Evolutionary conservation across 2,888 invertebrate genomes (phyloP).

Genomic region (Acronicta alni): DNA sequence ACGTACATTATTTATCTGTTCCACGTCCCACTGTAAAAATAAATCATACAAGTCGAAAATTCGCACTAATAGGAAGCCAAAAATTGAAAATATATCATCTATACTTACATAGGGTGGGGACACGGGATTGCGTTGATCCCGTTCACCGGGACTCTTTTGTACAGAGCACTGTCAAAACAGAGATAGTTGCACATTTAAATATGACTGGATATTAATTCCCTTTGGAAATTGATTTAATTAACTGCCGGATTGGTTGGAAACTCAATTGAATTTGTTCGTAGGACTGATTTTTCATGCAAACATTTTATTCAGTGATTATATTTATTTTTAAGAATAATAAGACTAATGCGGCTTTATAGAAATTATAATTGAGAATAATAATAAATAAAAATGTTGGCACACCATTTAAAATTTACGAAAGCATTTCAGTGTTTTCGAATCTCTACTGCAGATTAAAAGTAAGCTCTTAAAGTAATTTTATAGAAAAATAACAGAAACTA

Average conservation of each 20-base stretch:
- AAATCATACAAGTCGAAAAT: constrained; percentile 79
- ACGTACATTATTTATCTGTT: constrained; percentile 41
- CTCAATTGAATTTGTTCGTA: constrained; percentile 25
- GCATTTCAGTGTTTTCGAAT: not conserved
- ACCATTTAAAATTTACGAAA: not conserved
- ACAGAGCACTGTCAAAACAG: constrained; percentile 82
- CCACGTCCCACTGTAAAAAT: constrained; percentile 55
- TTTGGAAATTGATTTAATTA: constrained; percentile 68
- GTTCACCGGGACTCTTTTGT: constrained; percentile 72
- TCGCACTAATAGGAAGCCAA: constrained; percentile 76
- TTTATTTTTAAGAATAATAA: too few species aligned
- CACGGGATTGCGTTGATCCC: constrained; percentile 67
- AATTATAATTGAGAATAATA: not conserved
- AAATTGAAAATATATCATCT: constrained; percentile 88
- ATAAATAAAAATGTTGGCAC: not conserved
- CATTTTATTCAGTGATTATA: too few species aligned
- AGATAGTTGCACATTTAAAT: constrained; percentile 74
- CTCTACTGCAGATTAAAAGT: constrained; percentile 22
- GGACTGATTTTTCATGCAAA: constrained; percentile 1
- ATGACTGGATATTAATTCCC: constrained; percentile 67
- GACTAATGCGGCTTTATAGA: not conserved
- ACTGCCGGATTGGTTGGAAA: constrained; percentile 39
- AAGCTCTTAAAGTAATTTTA: constrained; percentile 10
- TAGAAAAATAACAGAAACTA: constrained; percentile 11
- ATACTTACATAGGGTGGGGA: constrained; percentile 72